These are phyloP conservation scores for Psettodes erumei DNA, from an alignment of 2,113 vertebrate genomes.

Conservation along the genomic window DNA sequence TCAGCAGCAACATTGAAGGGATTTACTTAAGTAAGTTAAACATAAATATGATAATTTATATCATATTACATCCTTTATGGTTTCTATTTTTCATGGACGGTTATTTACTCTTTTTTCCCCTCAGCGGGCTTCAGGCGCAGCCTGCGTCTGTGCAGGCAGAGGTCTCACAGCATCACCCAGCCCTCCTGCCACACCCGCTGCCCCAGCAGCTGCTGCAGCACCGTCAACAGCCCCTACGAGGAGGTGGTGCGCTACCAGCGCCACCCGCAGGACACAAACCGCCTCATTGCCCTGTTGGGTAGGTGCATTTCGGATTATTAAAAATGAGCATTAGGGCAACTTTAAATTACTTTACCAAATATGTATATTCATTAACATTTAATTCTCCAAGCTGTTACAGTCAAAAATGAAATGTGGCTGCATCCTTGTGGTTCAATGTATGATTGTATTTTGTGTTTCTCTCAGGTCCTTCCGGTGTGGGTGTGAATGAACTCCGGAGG, in stretches of 20 bases:
- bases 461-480: slow-evolving; percentile 93
- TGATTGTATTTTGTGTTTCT: background rate
- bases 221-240: slow-evolving; percentile 85
- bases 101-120: background rate
- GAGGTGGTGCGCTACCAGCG: slow-evolving; percentile 93
- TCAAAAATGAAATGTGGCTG: background rate
- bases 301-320: background rate
- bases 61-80: background rate
- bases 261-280: slow-evolving; percentile 81
- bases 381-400: background rate
- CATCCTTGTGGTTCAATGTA: background rate
- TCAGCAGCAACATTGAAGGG: slow-evolving; percentile 84
- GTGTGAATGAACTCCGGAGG: slow-evolving; percentile 92
- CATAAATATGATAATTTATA: background rate
- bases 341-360: too few relatives aligned
- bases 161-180: slow-evolving; percentile 67
- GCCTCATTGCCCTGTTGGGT: slow-evolving; percentile 91
- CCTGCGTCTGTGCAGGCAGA: slow-evolving; percentile 90
- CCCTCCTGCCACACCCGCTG: slow-evolving; percentile 73
- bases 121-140: slow-evolving; percentile 94
- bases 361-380: background rate
- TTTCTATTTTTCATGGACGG: background rate
- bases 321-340: background rate
- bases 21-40: slow-evolving; percentile 87
- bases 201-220: slow-evolving; percentile 74